phyloP scores from a whole-genome alignment of 1,140 invertebrate species.

The Pseudachorutes palmiensis region DNA sequence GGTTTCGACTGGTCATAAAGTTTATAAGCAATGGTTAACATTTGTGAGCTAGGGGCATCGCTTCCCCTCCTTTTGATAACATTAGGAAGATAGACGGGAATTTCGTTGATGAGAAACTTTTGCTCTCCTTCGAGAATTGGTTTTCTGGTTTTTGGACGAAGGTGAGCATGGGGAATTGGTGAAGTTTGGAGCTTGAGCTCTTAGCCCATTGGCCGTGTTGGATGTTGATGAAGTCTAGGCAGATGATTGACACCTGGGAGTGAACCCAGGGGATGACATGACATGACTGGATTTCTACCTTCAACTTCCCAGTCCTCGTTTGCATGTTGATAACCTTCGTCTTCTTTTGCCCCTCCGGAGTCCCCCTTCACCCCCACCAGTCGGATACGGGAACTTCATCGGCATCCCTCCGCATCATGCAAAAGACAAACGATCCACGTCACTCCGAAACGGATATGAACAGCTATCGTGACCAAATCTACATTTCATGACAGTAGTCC shows the following conservation, averaged over 20 bases:
- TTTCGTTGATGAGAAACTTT: no score
- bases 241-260: slow-evolving; percentile 39
- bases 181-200: neutral
- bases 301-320: slow-evolving; percentile 39
- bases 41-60: no score
- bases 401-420: slow-evolving; percentile 22
- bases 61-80: no score
- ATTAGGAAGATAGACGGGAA: no score
- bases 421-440: slow-evolving; percentile 35
- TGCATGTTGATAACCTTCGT: slow-evolving; percentile 39
- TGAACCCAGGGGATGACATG: slow-evolving; percentile 38
- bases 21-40: no score
- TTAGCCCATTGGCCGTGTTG: neutral
- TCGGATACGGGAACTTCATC: neutral
- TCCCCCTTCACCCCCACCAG: neutral
- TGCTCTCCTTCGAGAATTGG: no score
- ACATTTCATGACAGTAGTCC: neutral
- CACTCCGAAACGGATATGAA: slow-evolving; percentile 36
- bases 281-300: slow-evolving; percentile 35
- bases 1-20: neutral
- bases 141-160: no score
- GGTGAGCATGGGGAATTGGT: neutral
- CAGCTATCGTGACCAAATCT: slow-evolving; percentile 29
- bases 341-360: neutral
- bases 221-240: slow-evolving; percentile 13